Percentiles rank a stretch among this genome's conserved stretches.
Evolutionary conservation across 2,888 invertebrate genomes (phyloP).

Genomic region (Augiades crinisus): DNA sequence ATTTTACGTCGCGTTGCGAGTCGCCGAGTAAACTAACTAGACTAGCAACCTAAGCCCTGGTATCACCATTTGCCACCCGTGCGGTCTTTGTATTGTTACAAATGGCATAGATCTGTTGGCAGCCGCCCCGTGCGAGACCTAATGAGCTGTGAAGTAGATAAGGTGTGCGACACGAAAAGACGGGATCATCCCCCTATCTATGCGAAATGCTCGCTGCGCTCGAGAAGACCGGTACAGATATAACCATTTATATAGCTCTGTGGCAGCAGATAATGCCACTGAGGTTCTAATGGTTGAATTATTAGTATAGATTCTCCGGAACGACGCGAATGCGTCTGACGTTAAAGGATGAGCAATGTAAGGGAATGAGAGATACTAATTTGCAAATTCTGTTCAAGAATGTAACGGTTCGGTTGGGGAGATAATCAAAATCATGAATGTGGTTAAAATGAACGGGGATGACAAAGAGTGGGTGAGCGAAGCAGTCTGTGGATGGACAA

Average conservation of each 20-base stretch:
- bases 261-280: conserved; percentile 7
- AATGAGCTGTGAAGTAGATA: conserved; percentile 83
- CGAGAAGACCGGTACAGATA: conserved; percentile 39
- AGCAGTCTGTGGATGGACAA: conserved; percentile 61
- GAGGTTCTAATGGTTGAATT: conserved; percentile 9
- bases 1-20: conserved; percentile 50
- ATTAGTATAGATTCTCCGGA: conserved; percentile 4
- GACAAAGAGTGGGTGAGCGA: conserved; percentile 61
- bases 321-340: conserved; percentile 5
- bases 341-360: conserved; percentile 7
- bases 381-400: background rate
- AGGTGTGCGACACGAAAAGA: conserved; percentile 66
- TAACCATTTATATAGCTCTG: conserved; percentile 12
- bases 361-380: background rate
- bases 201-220: conserved; percentile 57
- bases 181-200: conserved; percentile 70
- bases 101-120: conserved; percentile 69
- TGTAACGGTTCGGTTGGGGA: background rate
- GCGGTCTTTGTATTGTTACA: conserved; percentile 74
- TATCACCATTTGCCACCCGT: conserved; percentile 69
- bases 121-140: conserved; percentile 64
- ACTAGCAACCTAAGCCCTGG: conserved; percentile 61
- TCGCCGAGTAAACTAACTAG: conserved; percentile 50
- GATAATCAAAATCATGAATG: conserved; percentile 3
- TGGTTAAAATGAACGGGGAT: conserved; percentile 39